Evolutionary conservation across 2,888 invertebrate species (phyloP).

Genomic region (Morpho helenor): DNA sequence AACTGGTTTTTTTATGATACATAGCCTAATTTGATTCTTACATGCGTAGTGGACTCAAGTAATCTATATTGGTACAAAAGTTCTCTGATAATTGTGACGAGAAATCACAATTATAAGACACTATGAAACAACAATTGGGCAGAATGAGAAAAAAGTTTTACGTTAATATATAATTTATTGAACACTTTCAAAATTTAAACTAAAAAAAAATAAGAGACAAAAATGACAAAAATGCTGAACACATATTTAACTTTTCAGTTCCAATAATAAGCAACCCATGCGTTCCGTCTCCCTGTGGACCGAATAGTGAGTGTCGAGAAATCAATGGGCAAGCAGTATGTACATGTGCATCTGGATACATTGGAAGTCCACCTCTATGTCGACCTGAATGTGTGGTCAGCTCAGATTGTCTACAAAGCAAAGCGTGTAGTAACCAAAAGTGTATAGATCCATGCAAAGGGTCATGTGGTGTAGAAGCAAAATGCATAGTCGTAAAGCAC

Average conservation of each 20-base stretch:
- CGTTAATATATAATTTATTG: no score
- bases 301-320: conserved; percentile 84
- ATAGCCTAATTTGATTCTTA: no score
- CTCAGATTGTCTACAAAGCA: conserved; percentile 85
- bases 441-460: conserved; percentile 87
- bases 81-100: no score
- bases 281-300: conserved; percentile 86
- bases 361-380: conserved; percentile 86
- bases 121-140: no score
- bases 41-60: no score
- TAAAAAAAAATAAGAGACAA: no score
- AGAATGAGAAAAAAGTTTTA: no score
- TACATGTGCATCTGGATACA: conserved; percentile 84
- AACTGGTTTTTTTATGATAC: no score
- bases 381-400: conserved; percentile 88
- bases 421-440: conserved; percentile 86
- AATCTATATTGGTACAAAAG: no score
- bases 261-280: conserved; percentile 80
- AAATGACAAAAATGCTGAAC: not conserved
- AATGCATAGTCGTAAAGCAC: conserved; percentile 87
- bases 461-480: conserved; percentile 85
- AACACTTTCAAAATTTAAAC: no score
- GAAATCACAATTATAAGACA: no score
- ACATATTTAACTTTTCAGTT: conserved; percentile 40
- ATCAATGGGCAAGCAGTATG: conserved; percentile 85